Evolutionary conservation across 2,888 invertebrate genomes (phyloP).

Genomic region (Dermolepida albohirtum): DNA sequence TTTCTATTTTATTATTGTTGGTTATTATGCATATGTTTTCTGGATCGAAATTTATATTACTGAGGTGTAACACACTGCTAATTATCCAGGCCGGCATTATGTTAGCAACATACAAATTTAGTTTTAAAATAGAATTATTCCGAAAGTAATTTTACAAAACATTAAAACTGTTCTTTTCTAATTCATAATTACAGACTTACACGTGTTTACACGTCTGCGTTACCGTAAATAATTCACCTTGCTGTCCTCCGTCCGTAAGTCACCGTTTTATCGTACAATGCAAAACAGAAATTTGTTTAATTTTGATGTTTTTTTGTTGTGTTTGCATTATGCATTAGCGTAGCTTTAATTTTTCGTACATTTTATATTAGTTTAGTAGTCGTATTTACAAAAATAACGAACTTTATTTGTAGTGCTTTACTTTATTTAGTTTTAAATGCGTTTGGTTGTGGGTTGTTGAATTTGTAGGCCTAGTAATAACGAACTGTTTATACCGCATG

Average conservation of each 20-base stretch:
- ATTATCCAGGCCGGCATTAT: too few relatives aligned
- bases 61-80: too few relatives aligned
- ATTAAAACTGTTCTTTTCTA: slow-evolving; percentile 2
- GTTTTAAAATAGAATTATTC: neutral
- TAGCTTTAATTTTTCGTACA: neutral
- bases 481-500: slow-evolving; percentile 6
- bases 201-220: slow-evolving; percentile 92
- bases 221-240: slow-evolving; percentile 83
- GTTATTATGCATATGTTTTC: too few relatives aligned
- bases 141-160: neutral
- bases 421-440: slow-evolving; percentile 1
- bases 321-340: slow-evolving; percentile 15
- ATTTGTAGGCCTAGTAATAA: too few relatives aligned
- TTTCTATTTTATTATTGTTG: too few relatives aligned
- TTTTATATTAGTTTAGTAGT: too few relatives aligned
- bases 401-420: too few relatives aligned
- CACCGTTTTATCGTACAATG: slow-evolving; percentile 26
- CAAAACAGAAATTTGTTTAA: slow-evolving; percentile 13
- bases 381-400: too few relatives aligned
- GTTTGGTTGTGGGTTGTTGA: neutral
- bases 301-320: slow-evolving; percentile 42
- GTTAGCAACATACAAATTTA: too few relatives aligned
- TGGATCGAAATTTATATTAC: too few relatives aligned
- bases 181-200: slow-evolving; percentile 78
- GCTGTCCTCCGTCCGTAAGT: slow-evolving; percentile 86